Base-by-base conservation (phyloP, 2,888 invertebrate genomes). In the Lasioglossum malachurum region DNA sequence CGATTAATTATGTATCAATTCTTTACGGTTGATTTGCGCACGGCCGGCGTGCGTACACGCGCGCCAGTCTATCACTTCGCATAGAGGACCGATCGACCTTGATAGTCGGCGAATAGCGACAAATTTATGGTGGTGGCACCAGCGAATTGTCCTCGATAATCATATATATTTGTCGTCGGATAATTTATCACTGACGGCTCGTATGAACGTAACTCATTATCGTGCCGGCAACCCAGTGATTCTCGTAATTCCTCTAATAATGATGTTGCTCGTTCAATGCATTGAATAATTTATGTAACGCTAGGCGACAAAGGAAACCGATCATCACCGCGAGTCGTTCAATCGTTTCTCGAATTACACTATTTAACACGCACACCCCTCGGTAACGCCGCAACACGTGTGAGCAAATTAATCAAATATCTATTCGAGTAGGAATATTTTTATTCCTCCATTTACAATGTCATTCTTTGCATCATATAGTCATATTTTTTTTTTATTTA, bases 71-170 rank as follows among this genome's bases (percentile, higher is more conserved):
- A 83, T 76, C 76, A 76, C 57, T 41, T 12, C 69, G 57, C 67
- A 57, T 57, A 57, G 64, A 31, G 57, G 67, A 16, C 64, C 31
- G 74, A 0, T 80, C 46, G 49, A 14, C 46, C 49, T 69, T 44
- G 74, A 79, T 86, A 81, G 75, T 38, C 53, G 72, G 8, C 57
- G 78, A 84, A 76, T 67, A 57, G 44, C 27, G 81, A 75, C 76
- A 78, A 83, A 89, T 87, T 79, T 82, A 85, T 80, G 69, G 49
- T 19, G 16, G 53, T 46, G 27, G 57, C 23, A 5, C 19, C 49
- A 10, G 8, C 64, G 79, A 60, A 78, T 82, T 35, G 77, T 67
- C 57, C 44, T 49, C 60, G 81, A 82, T 84, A 89, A 85, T 83
- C 82, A 53, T 53, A 79, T 78, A 79, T 79, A 78, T 77, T 85